Base-by-base conservation (phyloP, 1,140 invertebrate genomes). In the Elymnias hypermnestra region DNA sequence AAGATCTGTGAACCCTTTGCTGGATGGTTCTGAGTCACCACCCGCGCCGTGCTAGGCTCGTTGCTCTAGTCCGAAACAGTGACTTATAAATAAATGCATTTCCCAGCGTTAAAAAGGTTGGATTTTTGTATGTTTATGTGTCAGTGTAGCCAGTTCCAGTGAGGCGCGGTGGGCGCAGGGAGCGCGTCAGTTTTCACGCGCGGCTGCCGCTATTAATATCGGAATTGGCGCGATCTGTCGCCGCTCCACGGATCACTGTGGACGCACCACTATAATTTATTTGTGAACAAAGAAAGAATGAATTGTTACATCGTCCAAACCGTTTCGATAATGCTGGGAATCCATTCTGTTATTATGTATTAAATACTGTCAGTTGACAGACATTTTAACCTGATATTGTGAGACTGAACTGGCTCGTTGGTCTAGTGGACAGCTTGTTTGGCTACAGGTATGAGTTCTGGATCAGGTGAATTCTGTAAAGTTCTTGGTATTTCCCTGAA, bases 221-320 rank as follows among this genome's bases (percentile, higher is more conserved):
- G 70, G 82, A 83, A 83, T 82, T 79, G 79, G 72, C 60, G 77
- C 73, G 73, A 83, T 83, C 76, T 83, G 79, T 83, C 76, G 72
- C 71, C 65, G 60, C 57, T 43, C 51, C 37, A 43, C 60, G 57
- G 55, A 37, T 54, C 53, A 62, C 55, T 70, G 72, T 70, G 73
- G 63, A 69, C 69, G 57, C 48, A 42, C 40, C 68, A 52, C 66
- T 74, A 69, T 69, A 59, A 78, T 75, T 73, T 78, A 76, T 74
- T 59, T 64, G 59, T 70, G 64, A 65, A 65, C 63, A 63, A 67
- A 58, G 39, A 52, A 51, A 43, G 42, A 59, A 49, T 53, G 46
- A 53, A 63, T 56, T 52, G 55, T 61, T 53, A 63, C 50, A 57
- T 47, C 14, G 29, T 33, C 42, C 52, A 59, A 53, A 68, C 52